Evolutionary conservation across 1,140 invertebrate genomes (phyloP).

Genomic region (Ditylenchus dipsaci): DNA sequence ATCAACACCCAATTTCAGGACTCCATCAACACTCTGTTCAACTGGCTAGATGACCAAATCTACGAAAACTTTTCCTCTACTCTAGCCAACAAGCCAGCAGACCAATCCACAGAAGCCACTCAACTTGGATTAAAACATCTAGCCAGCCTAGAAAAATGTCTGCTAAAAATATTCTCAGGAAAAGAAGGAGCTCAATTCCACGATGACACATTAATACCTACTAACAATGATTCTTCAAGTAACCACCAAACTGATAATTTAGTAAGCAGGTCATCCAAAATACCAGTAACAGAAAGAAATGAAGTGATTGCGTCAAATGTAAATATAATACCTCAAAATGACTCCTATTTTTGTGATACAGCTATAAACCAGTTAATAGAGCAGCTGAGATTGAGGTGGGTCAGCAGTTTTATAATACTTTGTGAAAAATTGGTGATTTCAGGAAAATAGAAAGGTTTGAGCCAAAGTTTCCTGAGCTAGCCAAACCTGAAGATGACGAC

Average conservation of each 20-base stretch:
- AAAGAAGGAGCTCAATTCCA: neutral
- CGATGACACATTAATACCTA: conserved; percentile 3
- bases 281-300: neutral
- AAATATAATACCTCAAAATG: neutral
- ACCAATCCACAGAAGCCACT: neutral
- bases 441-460: conserved; percentile 40
- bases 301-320: conserved; percentile 14
- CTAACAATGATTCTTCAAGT: neutral
- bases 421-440: conserved; percentile 9
- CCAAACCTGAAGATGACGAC: conserved; percentile 18
- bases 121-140: neutral
- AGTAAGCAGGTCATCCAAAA: conserved; percentile 9
- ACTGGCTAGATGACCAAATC: conserved; percentile 16
- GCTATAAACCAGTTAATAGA: conserved; percentile 29
- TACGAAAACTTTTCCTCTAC: neutral
- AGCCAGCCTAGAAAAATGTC: conserved; percentile 12
- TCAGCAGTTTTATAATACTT: no score
- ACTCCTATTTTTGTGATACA: conserved; percentile 7
- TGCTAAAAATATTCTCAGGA: conserved; percentile 6
- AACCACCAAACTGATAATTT: neutral
- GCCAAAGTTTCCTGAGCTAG: conserved; percentile 27
- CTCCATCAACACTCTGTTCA: conserved; percentile 3
- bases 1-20: conserved; percentile 9
- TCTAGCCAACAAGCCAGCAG: neutral
- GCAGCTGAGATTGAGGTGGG: conserved; percentile 33